Conservation (phyloP, 64 coral and sea anemone species). For the Cladopsammia gracilis region DNA sequence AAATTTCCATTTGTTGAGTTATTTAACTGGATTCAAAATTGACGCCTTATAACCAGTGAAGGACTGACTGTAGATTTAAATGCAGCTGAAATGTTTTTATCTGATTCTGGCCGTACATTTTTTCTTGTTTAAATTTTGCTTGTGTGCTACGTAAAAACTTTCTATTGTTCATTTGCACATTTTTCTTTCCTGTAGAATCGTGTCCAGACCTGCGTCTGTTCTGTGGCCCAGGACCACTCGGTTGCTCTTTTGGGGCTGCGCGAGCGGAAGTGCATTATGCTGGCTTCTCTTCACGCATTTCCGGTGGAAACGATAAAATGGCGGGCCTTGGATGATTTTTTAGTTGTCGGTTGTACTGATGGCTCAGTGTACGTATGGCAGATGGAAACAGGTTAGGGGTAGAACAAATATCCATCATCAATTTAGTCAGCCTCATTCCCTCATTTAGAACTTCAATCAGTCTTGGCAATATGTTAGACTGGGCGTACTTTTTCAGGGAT, state of each 20-base stretch:
- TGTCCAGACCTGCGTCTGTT: slow-evolving; percentile 88
- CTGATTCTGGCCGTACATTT: no score
- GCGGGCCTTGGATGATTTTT: slow-evolving; percentile 93
- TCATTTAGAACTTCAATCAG: no score
- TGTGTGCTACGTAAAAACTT: no score
- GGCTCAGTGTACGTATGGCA: slow-evolving; percentile 99
- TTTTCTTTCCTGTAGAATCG: slow-evolving; percentile 65
- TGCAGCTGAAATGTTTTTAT: no score
- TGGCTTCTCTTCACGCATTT: slow-evolving; percentile 94
- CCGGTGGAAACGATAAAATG: slow-evolving; percentile 96
- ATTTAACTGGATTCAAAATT: no score
- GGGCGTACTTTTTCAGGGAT: no score
- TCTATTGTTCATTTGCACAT: neutral
- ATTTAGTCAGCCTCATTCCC: no score
- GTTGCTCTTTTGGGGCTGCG: slow-evolving; percentile 87
- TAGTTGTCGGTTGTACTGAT: slow-evolving; percentile 92
- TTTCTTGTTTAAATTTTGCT: no score
- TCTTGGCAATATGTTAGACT: no score
- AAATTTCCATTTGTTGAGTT: no score
- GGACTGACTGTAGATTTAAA: no score
- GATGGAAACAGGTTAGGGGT: slow-evolving; percentile 94
- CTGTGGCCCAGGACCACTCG: slow-evolving; percentile 93
- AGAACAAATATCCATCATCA: neutral
- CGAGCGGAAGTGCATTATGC: slow-evolving; percentile 91
- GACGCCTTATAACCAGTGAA: no score